Evolutionary conservation across 2,113 vertebrate species (phyloP).

Genomic region (Sinocyclocheilus anshuiensis): DNA sequence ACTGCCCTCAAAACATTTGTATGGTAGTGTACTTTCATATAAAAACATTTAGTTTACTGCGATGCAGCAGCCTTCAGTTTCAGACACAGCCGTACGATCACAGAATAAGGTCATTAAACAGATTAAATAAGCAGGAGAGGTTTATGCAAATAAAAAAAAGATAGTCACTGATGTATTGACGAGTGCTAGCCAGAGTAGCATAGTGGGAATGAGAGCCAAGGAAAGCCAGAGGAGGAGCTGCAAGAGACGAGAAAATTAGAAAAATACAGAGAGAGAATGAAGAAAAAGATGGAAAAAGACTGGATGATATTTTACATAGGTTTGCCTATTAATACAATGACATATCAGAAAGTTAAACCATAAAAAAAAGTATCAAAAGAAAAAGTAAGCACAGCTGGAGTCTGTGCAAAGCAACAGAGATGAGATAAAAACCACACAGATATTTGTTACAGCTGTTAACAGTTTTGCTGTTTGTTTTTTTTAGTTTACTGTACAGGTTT

Average conservation of each 20-base stretch:
- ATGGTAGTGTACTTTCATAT: background rate
- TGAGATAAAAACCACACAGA: background rate
- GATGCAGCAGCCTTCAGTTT: background rate
- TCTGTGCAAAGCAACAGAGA: background rate
- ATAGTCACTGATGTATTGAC: slow-evolving; percentile 83
- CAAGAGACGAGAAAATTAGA: slow-evolving; percentile 49
- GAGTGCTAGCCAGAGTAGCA: slow-evolving; percentile 82
- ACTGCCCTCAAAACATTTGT: background rate
- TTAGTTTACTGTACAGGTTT: background rate
- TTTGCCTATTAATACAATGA: slow-evolving; percentile 55
- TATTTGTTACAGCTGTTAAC: background rate
- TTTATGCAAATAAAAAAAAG: slow-evolving; percentile 65
- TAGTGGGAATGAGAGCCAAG: slow-evolving; percentile 83
- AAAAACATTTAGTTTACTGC: background rate
- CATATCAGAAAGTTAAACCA: slow-evolving; percentile 57
- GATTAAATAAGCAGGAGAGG: slow-evolving; percentile 50
- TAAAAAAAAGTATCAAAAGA: background rate
- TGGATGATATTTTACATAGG: slow-evolving; percentile 39
- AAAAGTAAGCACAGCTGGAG: background rate
- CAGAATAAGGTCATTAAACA: slow-evolving; percentile 40
- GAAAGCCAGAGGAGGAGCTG: slow-evolving; percentile 81
- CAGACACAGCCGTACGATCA: background rate
- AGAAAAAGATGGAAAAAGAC: slow-evolving; percentile 64
- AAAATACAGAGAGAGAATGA: slow-evolving; percentile 49
- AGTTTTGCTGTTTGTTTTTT: background rate